Evolutionary conservation across 1,140 invertebrate genomes (phyloP).

Genomic region (Arion vulgaris): DNA sequence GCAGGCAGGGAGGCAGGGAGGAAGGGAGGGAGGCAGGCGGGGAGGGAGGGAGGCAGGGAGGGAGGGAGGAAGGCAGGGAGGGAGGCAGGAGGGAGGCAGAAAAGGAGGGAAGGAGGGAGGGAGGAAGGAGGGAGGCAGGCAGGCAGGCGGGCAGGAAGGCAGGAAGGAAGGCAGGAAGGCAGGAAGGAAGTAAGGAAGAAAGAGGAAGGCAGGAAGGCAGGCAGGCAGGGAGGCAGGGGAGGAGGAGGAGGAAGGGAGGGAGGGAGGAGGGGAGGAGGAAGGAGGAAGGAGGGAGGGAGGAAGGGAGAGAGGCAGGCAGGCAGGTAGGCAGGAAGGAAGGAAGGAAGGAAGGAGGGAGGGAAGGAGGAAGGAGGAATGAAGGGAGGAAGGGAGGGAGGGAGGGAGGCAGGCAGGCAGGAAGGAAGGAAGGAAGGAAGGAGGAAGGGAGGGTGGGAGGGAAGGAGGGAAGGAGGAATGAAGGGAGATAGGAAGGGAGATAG

Average conservation of each 20-base stretch:
- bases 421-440: background rate
- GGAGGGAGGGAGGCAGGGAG: no score
- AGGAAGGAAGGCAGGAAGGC: no score
- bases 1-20: no score
- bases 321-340: background rate
- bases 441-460: background rate
- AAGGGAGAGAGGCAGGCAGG: background rate
- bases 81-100: no score
- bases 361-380: background rate
- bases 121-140: no score
- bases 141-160: no score
- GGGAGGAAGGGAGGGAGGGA: background rate
- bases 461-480: background rate
- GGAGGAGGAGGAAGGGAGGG: background rate
- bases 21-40: no score
- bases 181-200: no score
- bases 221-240: no score
- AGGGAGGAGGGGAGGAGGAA: background rate
- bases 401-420: background rate
- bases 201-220: no score
- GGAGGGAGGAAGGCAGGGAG: no score
- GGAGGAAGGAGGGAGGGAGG: background rate
- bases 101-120: no score
- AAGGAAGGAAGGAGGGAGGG: background rate
- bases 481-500: background rate